A percentile compares a stretch with the other conserved stretches of the same genome.
Evolutionary conservation across 92 coral and sea anemone species (phyloP).

Genomic region (Phenganax subtilis): DNA sequence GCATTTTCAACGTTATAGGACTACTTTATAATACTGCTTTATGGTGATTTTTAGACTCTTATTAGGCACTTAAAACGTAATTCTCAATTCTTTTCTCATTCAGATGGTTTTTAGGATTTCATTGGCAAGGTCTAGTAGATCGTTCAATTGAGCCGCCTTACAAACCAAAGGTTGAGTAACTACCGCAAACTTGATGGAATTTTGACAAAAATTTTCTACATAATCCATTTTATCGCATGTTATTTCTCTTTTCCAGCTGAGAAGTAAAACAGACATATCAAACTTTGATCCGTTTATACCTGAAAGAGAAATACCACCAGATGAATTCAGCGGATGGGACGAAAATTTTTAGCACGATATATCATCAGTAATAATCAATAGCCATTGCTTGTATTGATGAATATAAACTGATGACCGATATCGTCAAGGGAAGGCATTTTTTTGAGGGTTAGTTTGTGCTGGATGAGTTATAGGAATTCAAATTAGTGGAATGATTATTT

Average conservation of each 20-base stretch:
- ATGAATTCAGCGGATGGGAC: conserved; percentile 96
- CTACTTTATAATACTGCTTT: too few species aligned
- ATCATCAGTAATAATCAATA: too few species aligned
- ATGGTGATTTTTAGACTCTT: too few species aligned
- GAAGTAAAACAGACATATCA: conserved; percentile 61
- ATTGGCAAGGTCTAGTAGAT: conserved; percentile 89
- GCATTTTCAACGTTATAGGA: too few species aligned
- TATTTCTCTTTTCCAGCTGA: conserved; percentile 50
- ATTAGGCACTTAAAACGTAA: neutral
- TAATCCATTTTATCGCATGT: too few species aligned
- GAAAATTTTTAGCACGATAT: conserved; percentile 57
- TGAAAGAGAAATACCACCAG: conserved; percentile 89
- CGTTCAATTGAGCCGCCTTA: conserved; percentile 77
- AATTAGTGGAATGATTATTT: too few species aligned
- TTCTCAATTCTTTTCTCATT: neutral
- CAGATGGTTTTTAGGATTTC: conserved; percentile 98
- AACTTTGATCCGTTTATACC: conserved; percentile 81
- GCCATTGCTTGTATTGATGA: too few species aligned
- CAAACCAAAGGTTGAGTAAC: conserved; percentile 72
- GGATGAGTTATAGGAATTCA: too few species aligned
- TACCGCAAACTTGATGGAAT: neutral
- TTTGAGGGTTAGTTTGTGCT: too few species aligned
- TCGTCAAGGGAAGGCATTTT: neutral
- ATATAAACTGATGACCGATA: too few species aligned
- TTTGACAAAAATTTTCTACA: neutral